Evolutionary conservation across 2,797 vertebrate species (phyloP).

Genomic region (Hirundo rustica): DNA sequence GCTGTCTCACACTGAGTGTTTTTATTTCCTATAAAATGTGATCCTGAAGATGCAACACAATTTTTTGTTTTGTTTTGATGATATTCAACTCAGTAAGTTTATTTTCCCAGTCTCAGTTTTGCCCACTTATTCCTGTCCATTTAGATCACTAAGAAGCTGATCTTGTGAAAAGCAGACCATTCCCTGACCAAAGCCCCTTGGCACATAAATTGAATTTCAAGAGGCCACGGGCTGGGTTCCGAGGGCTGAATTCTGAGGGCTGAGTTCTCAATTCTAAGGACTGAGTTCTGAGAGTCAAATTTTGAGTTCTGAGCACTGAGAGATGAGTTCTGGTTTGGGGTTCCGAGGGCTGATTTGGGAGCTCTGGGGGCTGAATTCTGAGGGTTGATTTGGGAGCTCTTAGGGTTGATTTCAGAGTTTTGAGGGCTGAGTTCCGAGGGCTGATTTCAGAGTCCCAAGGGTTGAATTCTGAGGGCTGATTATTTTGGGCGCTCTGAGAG

Average conservation of each 20-base stretch:
- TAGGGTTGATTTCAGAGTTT: not conserved
- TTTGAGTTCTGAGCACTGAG: too few relatives aligned
- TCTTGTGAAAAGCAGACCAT: not conserved
- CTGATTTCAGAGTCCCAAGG: too few relatives aligned
- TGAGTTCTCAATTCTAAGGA: too few relatives aligned
- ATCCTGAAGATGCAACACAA: not conserved
- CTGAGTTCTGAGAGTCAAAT: too few relatives aligned
- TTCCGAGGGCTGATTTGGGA: not conserved
- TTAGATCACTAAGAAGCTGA: not conserved
- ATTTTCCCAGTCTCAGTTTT: not conserved
- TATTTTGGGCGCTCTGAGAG: rapidly evolving
- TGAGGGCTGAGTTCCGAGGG: not conserved
- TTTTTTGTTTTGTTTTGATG: too few relatives aligned
- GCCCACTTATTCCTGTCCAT: not conserved
- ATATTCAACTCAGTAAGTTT: not conserved
- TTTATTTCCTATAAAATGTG: not conserved
- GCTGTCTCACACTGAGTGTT: rapidly evolving
- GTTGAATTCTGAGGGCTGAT: rapidly evolving
- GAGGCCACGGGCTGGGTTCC: not conserved
- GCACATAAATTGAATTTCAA: not conserved
- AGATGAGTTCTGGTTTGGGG: not conserved
- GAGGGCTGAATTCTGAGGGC: not conserved
- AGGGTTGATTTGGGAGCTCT: rapidly evolving
- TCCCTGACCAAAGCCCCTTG: not conserved
- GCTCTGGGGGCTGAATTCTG: rapidly evolving